Conservation (phyloP, 2,797 vertebrate species). For the Phoeniculus purpureus region DNA sequence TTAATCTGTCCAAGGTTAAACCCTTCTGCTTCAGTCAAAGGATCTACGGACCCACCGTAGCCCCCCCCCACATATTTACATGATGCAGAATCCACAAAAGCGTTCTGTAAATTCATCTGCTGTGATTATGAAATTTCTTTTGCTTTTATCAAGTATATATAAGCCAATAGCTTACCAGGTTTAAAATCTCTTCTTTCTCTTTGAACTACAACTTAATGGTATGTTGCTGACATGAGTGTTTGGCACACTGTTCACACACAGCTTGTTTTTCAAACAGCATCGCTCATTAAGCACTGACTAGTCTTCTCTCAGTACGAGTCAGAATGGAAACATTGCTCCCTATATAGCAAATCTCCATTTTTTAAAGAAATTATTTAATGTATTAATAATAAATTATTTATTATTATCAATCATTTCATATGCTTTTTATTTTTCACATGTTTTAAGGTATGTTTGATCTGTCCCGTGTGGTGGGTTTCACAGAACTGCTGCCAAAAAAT, state of each 20-base stretch:
- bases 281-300: neutral
- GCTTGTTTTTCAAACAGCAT: neutral
- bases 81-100: neutral
- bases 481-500: neutral
- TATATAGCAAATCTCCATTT: neutral
- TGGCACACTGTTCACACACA: neutral
- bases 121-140: neutral
- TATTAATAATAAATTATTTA: neutral
- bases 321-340: neutral
- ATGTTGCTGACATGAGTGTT: neutral
- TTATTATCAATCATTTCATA: neutral
- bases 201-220: neutral
- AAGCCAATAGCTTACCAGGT: neutral
- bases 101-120: constrained; percentile 1
- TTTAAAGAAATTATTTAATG: neutral
- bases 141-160: neutral
- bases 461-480: neutral
- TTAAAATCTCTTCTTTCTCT: neutral
- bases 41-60: no score
- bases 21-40: no score
- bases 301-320: neutral
- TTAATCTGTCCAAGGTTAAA: no score
- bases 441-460: constrained; percentile 14
- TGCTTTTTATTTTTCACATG: constrained; percentile 10
- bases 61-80: no score